Evolutionary conservation across 1,140 invertebrate genomes (phyloP).

Genomic region (Drosophila chauvacae): DNA sequence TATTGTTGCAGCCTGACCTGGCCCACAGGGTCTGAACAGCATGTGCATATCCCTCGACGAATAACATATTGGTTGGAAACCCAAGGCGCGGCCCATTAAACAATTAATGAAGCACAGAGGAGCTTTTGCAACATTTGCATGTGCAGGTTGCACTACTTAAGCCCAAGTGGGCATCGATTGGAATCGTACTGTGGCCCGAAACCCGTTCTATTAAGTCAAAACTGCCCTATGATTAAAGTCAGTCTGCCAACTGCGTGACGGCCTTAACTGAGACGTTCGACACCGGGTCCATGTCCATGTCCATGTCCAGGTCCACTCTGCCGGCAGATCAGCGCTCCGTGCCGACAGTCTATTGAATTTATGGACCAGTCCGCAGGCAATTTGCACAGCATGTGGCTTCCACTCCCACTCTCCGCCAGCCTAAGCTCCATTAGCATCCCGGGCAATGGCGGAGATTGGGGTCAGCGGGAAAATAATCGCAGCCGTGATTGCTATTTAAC

Average conservation of each 20-base stretch:
- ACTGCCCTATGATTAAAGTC: constrained; percentile 73
- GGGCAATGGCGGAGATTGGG: constrained; percentile 25
- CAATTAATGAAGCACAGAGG: constrained; percentile 74
- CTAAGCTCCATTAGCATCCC: constrained; percentile 34
- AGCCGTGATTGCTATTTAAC: constrained; percentile 38
- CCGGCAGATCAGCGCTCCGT: constrained; percentile 27
- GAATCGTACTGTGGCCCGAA: constrained; percentile 20
- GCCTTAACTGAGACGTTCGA: constrained; percentile 66
- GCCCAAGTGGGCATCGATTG: constrained; percentile 4
- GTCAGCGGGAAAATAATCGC: constrained; percentile 46
- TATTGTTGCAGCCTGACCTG: constrained; percentile 51
- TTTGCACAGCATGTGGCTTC: constrained; percentile 72
- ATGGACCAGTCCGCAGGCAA: constrained; percentile 55
- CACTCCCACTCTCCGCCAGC: constrained; percentile 14
- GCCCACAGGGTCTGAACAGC: constrained; percentile 1
- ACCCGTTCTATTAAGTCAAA: constrained; percentile 57
- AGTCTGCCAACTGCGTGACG: constrained; percentile 53
- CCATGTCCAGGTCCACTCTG: constrained; percentile 17
- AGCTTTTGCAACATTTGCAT: constrained; percentile 39
- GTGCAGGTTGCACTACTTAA: constrained; percentile 29
- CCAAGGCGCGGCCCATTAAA: constrained; percentile 73
- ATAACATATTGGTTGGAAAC: not conserved
- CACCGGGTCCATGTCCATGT: constrained; percentile 43
- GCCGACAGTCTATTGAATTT: constrained; percentile 49
- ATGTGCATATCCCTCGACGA: not conserved